Conservation (phyloP, 2,888 invertebrate species). For the Limnephilus auricula region DNA sequence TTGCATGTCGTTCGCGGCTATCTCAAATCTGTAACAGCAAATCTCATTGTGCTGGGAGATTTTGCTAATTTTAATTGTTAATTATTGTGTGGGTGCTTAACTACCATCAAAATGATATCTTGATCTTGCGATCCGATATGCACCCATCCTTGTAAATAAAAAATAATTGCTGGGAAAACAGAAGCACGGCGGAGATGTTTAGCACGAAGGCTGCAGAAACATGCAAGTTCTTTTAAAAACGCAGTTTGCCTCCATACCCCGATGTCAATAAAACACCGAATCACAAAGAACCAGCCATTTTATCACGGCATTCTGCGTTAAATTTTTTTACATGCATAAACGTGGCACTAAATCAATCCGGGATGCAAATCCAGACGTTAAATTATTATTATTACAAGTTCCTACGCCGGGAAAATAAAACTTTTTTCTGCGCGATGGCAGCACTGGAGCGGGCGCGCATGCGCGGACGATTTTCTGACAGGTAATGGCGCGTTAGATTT, state of each 20-base stretch:
- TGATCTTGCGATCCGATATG: neutral
- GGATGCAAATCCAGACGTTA: constrained; percentile 32
- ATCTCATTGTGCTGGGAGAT: neutral
- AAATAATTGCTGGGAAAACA: neutral
- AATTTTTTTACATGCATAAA: constrained; percentile 36
- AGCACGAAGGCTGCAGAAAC: neutral
- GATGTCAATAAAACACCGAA: neutral
- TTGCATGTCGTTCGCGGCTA: neutral
- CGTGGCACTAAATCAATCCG: constrained; percentile 32
- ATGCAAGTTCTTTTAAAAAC: neutral
- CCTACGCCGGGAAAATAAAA: constrained; percentile 11
- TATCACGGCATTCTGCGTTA: constrained; percentile 14
- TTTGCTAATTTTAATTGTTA: neutral
- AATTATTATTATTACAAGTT: neutral
- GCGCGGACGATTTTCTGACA: constrained; percentile 48
- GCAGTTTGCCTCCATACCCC: neutral
- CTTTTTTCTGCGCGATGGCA: constrained; percentile 43
- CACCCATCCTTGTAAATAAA: neutral
- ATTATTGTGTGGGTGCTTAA: neutral
- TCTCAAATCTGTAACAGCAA: neutral
- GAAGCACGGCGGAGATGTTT: neutral
- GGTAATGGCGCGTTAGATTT: constrained; percentile 58
- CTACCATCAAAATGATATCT: neutral
- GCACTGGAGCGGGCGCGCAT: constrained; percentile 47
- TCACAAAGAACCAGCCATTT: constrained; percentile 24